Conservation (phyloP, 2,888 invertebrate genomes). For the Mythimna lalbum region DNA sequence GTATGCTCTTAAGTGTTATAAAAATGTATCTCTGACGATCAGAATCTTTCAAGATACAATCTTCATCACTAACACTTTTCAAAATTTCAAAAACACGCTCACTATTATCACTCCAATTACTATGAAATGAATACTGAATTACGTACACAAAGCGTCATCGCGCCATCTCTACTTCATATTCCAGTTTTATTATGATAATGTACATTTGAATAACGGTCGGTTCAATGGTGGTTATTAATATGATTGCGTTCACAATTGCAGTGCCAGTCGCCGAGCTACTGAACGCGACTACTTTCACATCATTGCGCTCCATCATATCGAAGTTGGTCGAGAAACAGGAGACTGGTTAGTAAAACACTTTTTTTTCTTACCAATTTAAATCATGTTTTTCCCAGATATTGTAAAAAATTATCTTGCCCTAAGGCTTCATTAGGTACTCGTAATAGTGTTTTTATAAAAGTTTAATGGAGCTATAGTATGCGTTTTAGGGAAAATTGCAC, state of each 20-base stretch:
- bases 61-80: neutral
- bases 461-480: too few relatives aligned
- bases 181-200: conserved; percentile 59
- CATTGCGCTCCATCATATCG: conserved; percentile 85
- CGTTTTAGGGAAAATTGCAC: too few relatives aligned
- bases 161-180: conserved; percentile 42
- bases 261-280: conserved; percentile 84
- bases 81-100: conserved; percentile 8
- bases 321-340: conserved; percentile 87
- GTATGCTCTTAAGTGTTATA: too few relatives aligned
- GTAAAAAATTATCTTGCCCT: too few relatives aligned
- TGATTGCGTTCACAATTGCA: conserved; percentile 70
- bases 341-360: conserved; percentile 77
- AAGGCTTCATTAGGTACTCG: too few relatives aligned
- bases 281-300: conserved; percentile 85
- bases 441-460: too few relatives aligned
- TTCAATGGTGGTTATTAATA: conserved; percentile 58
- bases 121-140: conserved; percentile 34
- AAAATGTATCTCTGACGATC: too few relatives aligned
- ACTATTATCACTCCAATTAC: conserved; percentile 18
- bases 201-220: conserved; percentile 55
- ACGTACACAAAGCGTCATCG: conserved; percentile 41
- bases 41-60: too few relatives aligned
- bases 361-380: too few relatives aligned
- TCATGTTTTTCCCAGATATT: too few relatives aligned